Evolutionary conservation across 92 coral and sea anemone genomes (phyloP).

Genomic region (Actinostola sp.): DNA sequence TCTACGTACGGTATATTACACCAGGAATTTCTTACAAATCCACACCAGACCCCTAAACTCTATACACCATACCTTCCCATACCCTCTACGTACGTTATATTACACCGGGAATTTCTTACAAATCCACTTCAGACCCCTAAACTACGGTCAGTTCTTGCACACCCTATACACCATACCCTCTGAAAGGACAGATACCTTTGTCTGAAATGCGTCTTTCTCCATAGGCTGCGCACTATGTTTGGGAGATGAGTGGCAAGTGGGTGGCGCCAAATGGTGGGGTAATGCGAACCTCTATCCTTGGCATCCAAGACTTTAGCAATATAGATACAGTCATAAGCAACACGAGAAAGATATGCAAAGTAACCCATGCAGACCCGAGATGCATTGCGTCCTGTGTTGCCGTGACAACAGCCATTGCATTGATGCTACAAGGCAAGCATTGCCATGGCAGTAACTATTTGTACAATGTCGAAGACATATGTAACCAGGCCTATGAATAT

Average conservation of each 20-base stretch:
- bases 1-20: too few relatives aligned
- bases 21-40: too few relatives aligned
- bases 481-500: constrained; percentile 43
- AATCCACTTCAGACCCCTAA: too few relatives aligned
- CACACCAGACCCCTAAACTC: too few relatives aligned
- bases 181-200: too few relatives aligned
- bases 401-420: constrained; percentile 89
- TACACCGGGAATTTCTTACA: too few relatives aligned
- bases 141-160: too few relatives aligned
- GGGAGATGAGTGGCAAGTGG: constrained; percentile 73
- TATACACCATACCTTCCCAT: too few relatives aligned
- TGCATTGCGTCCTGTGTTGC: constrained; percentile 96
- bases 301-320: constrained; percentile 78
- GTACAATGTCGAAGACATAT: constrained; percentile 57
- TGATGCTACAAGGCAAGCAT: constrained; percentile 92
- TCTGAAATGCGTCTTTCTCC: too few relatives aligned
- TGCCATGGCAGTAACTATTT: constrained; percentile 34
- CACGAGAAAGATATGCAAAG: constrained; percentile 74
- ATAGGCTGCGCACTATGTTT: constrained; percentile 77
- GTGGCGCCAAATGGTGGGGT: constrained; percentile 96
- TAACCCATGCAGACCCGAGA: constrained; percentile 95
- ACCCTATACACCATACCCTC: too few relatives aligned
- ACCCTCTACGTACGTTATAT: too few relatives aligned
- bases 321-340: constrained; percentile 71
- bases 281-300: constrained; percentile 91